Base-by-base conservation (phyloP, 2,113 vertebrate genomes). In the Myiozetetes cayanensis region DNA sequence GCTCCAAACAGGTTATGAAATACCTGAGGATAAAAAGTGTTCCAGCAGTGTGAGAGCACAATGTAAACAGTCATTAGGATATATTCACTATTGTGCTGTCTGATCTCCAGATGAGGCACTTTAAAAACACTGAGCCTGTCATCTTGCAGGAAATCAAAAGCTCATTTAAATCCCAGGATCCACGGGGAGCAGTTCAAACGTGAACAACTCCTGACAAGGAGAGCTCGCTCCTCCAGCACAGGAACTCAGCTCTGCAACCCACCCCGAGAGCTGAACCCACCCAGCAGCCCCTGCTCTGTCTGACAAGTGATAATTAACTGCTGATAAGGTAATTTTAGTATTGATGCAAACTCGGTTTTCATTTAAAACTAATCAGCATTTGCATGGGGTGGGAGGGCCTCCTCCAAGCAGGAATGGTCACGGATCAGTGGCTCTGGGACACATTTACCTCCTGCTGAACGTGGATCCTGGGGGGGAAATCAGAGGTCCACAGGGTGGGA, bases 251-350 rank as follows among this genome's bases (percentile, higher is more conserved):
- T 87, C 68, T 58, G 17, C 84, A 92, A 86, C 95, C 23, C 85
- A 86, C 37, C 73, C 30, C 31, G 76, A 85, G 94, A 96, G 91
- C 96, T 71, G 97, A 97, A 95, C 66, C 96, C 77, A 35, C 94
- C 61, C 39, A 94, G 94, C 96, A 85, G 92, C 78, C 8, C 61
- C 87, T 89, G 68, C 72, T 82, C 67, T 61, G 75, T 53, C 87
- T 98, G 97, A 97, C 98, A 98, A 97, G 97, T 96, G 97, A 96
- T 98, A 97, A 98, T 98, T 98, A 98, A 96, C 96, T 97, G 95
- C 96, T 95, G 97, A 97, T 95, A 96, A 70, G 67, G 93, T 98
- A 92, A 98, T 98, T 97, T 90, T 63, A 39, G 94, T 94, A 97
- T 97, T 86, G 94, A 95, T 96, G 94, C 93, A 95, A 96, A 91